Conservation (phyloP, 92 coral and sea anemone species). For the Palythoa heliodiscus region DNA sequence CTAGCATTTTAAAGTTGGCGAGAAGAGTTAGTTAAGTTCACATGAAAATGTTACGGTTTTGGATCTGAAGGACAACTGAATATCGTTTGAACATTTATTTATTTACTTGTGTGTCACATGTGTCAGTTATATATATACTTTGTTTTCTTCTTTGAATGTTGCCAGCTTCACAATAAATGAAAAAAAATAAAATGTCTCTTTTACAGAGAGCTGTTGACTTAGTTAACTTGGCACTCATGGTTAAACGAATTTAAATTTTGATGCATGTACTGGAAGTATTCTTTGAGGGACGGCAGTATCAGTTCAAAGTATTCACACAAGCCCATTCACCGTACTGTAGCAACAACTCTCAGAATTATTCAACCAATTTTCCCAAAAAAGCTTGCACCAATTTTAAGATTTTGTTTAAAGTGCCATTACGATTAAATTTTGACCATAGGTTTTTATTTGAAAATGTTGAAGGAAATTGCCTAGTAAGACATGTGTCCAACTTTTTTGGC, state of each 20-base stretch:
- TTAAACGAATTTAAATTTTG: background rate
- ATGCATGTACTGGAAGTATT: constrained; percentile 38
- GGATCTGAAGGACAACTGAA: too few species aligned
- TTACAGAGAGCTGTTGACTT: background rate
- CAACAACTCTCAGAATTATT: constrained; percentile 46
- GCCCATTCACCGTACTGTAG: constrained; percentile 43
- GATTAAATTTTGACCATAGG: too few species aligned
- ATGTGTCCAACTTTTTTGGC: too few species aligned
- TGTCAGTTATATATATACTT: background rate
- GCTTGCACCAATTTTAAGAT: background rate
- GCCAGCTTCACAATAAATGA: constrained; percentile 13
- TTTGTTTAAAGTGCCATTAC: background rate
- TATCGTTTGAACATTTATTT: too few species aligned
- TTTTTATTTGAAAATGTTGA: too few species aligned
- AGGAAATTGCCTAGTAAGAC: too few species aligned
- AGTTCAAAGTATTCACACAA: constrained; percentile 42
- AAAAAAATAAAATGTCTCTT: too few species aligned
- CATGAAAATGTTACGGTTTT: background rate
- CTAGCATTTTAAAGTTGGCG: constrained; percentile 16
- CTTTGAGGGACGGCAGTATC: constrained; percentile 42
- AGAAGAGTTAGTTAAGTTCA: background rate
- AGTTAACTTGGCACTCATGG: too few species aligned
- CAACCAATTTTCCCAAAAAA: constrained; percentile 56
- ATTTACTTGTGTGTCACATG: too few species aligned
- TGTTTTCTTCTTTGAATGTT: background rate